phyloP scores from a whole-genome alignment of 2,888 invertebrate genomes.

The Parnassius mnemosyne region DNA sequence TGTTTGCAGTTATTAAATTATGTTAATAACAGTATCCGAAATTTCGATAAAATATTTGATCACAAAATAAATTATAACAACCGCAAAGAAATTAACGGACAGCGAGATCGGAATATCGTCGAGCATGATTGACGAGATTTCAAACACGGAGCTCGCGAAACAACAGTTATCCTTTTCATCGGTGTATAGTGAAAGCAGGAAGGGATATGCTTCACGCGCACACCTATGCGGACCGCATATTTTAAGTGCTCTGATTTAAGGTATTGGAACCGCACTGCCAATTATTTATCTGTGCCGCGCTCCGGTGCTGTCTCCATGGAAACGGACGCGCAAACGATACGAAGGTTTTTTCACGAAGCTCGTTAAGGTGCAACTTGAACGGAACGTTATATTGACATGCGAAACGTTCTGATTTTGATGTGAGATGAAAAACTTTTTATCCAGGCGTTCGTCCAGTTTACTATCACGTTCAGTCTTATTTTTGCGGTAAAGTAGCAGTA shows the following conservation, averaged over 20 bases:
- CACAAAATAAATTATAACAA: conserved; percentile 20
- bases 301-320: conserved; percentile 58
- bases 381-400: conserved; percentile 27
- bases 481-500: no score
- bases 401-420: conserved; percentile 17
- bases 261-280: conserved; percentile 48
- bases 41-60: conserved; percentile 11
- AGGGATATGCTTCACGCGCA: background rate
- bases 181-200: background rate
- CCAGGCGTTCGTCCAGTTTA: no score
- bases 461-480: no score
- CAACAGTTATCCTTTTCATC: conserved; percentile 3
- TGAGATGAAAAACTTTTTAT: no score
- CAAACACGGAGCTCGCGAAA: background rate
- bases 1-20: no score
- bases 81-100: conserved; percentile 20
- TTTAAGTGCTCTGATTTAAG: conserved; percentile 28
- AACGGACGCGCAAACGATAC: conserved; percentile 39
- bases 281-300: conserved; percentile 47
- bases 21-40: background rate
- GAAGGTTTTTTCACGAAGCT: conserved; percentile 33
- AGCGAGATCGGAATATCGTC: conserved; percentile 14
- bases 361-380: conserved; percentile 32
- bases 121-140: conserved; percentile 17
- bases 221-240: conserved; percentile 7